A percentile compares a stretch with the other conserved stretches of the same genome.
Evolutionary conservation across 2,888 invertebrate species (phyloP).

Genomic region (Spicauda simplicius): DNA sequence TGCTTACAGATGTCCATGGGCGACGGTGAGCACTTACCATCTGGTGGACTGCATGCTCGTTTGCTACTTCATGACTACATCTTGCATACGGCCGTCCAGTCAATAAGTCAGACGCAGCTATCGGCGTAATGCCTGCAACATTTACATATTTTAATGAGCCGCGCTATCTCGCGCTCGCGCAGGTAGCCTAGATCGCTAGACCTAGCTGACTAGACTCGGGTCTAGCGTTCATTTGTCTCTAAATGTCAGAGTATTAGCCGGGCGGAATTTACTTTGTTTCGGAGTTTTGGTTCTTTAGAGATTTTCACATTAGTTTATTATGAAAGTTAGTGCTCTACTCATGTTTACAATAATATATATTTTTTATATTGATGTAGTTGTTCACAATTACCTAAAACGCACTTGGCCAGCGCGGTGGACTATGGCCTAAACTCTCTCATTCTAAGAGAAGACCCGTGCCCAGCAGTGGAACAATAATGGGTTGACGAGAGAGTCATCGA

Average conservation of each 20-base stretch:
- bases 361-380: too few species aligned
- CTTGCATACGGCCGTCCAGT: conserved; percentile 61
- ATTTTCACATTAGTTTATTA: not conserved
- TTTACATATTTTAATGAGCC: conserved; percentile 85
- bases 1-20: too few species aligned
- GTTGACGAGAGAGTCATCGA: too few species aligned
- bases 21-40: too few species aligned
- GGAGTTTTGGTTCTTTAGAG: not conserved
- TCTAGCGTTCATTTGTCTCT: conserved; percentile 32
- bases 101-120: conserved; percentile 82
- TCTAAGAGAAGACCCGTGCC: too few species aligned
- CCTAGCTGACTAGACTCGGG: conserved; percentile 40
- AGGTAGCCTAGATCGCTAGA: conserved; percentile 49
- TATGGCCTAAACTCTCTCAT: too few species aligned
- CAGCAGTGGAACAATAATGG: too few species aligned
- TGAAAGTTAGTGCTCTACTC: too few species aligned
- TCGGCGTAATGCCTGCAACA: conserved; percentile 82
- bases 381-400: too few species aligned
- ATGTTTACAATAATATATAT: too few species aligned
- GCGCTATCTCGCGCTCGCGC: conserved; percentile 63
- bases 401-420: too few species aligned
- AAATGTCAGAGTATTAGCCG: conserved; percentile 34
- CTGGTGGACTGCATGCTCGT: too few species aligned
- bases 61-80: conserved; percentile 30
- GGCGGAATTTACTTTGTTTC: conserved; percentile 11